Evolutionary conservation across 2,113 vertebrate genomes (phyloP).

Genomic region (Lontra canadensis): DNA sequence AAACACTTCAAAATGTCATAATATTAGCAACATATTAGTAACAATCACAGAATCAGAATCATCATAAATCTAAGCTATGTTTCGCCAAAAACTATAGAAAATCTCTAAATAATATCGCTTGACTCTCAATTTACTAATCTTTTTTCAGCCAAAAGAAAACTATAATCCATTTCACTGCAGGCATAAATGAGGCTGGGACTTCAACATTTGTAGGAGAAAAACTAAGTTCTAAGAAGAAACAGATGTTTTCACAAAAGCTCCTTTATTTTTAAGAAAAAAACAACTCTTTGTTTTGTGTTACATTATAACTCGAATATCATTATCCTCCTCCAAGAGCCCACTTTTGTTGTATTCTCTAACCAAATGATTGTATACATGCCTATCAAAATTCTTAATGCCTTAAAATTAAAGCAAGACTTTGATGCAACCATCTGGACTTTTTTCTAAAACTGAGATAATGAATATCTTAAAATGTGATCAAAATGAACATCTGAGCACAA

Average conservation of each 20-base stretch:
- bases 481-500: neutral
- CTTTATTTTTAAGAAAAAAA: slow-evolving; percentile 60
- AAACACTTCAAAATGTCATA: neutral
- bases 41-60: neutral
- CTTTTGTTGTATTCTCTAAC: slow-evolving; percentile 48
- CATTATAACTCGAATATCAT: slow-evolving; percentile 65
- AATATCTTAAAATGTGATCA: neutral
- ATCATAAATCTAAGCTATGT: neutral
- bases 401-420: neutral
- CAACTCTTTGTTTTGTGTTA: slow-evolving; percentile 50
- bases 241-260: slow-evolving; percentile 61
- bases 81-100: neutral
- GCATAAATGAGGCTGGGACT: slow-evolving; percentile 8
- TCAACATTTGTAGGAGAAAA: slow-evolving; percentile 36
- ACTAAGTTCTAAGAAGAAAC: slow-evolving; percentile 50
- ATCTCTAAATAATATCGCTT: neutral
- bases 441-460: slow-evolving; percentile 10
- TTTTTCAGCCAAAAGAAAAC: neutral
- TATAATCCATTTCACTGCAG: neutral
- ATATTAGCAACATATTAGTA: neutral
- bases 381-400: slow-evolving; percentile 23
- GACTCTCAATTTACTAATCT: neutral
- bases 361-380: neutral
- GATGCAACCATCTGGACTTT: neutral
- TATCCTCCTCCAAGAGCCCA: slow-evolving; percentile 51